Evolutionary conservation across 1,140 invertebrate genomes (phyloP).

Genomic region (Atta colombica): DNA sequence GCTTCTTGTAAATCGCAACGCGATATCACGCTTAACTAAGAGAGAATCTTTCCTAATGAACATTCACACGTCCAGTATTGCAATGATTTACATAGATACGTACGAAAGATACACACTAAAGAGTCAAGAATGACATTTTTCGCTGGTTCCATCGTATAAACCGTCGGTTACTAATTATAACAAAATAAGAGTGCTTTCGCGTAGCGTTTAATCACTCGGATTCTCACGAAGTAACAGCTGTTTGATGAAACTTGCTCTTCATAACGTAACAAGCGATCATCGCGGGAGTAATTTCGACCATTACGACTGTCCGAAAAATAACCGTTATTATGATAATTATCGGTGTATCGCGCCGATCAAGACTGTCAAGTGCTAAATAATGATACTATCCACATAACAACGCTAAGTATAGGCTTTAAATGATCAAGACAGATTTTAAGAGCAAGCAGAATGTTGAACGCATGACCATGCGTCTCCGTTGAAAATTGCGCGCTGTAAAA

Average conservation of each 20-base stretch:
- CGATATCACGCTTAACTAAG: not conserved
- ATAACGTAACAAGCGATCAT: not conserved
- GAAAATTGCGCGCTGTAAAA: slow-evolving; percentile 31
- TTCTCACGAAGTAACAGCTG: slow-evolving; percentile 39
- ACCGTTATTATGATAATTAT: slow-evolving; percentile 50
- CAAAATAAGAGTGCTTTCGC: not conserved
- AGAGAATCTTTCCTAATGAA: slow-evolving; percentile 26
- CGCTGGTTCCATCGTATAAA: not conserved
- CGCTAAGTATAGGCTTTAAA: slow-evolving; percentile 45
- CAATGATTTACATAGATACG: slow-evolving; percentile 35
- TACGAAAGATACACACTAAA: not conserved
- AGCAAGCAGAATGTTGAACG: not conserved
- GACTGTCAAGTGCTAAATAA: slow-evolving; percentile 40
- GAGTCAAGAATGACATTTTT: not conserved
- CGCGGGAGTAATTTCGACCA: not conserved
- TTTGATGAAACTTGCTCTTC: slow-evolving; percentile 21
- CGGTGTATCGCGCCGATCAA: not conserved
- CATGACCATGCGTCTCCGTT: not conserved
- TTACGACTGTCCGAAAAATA: slow-evolving; percentile 24
- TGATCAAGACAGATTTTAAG: slow-evolving; percentile 33
- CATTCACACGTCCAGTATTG: slow-evolving; percentile 19
- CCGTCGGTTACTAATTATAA: slow-evolving; percentile 13
- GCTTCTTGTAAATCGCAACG: not conserved
- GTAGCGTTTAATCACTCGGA: not conserved
- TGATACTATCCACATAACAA: slow-evolving; percentile 22